These are phyloP conservation scores for Oceanodroma tethys DNA, from an alignment of 2,113 vertebrate species.

Conservation along the genomic window DNA sequence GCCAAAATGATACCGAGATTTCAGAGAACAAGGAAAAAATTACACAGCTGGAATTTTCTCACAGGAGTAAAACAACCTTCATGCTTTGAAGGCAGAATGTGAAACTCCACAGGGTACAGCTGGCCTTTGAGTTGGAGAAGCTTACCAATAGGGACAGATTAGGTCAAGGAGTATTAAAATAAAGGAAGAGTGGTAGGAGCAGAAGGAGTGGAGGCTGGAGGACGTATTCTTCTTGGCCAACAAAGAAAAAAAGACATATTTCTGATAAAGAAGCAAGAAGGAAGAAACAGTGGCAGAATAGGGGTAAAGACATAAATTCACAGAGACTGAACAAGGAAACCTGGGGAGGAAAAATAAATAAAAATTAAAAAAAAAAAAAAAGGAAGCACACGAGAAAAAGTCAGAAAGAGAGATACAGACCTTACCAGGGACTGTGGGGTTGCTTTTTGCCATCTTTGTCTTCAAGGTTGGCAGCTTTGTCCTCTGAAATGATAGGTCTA, in stretches of 20 bases:
- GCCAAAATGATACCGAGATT: background rate
- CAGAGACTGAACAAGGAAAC: background rate
- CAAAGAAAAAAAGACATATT: background rate
- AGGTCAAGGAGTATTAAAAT: constrained; percentile 47
- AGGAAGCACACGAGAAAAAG: accelerated
- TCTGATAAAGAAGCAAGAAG: background rate
- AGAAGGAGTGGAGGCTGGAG: background rate
- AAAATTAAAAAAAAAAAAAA: no score
- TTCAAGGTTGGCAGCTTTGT: background rate
- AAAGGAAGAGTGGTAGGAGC: background rate
- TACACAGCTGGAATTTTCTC: background rate
- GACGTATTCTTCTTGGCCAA: background rate
- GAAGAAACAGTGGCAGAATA: background rate
- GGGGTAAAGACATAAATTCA: background rate
- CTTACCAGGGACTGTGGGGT: background rate
- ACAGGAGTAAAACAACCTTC: background rate
- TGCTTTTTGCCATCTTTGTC: background rate
- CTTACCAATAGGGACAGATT: constrained; percentile 22
- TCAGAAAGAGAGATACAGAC: no score
- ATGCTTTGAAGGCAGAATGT: background rate
- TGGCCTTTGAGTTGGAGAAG: constrained; percentile 25
- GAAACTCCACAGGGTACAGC: constrained; percentile 24
- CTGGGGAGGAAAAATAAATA: accelerated
- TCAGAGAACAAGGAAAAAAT: background rate
- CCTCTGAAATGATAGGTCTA: background rate